A percentile compares a stretch with the other conserved stretches of the same genome.
These are phyloP conservation scores for Platichthys stellatus DNA, from an alignment of 2,113 vertebrate species.

Conservation along the genomic window DNA sequence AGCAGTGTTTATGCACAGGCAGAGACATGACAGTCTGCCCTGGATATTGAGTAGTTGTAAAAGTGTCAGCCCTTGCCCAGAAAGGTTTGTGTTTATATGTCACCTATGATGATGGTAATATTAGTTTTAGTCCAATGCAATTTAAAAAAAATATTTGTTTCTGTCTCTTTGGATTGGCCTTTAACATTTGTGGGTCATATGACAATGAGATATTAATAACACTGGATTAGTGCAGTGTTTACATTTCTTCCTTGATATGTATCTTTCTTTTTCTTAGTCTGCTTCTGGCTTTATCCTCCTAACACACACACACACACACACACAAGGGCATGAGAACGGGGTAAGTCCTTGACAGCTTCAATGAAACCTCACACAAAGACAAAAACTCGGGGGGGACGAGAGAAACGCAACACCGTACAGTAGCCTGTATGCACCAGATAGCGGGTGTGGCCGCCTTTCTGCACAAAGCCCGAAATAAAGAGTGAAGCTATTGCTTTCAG, in stretches of 20 bases:
- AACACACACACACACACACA: slow-evolving; percentile 16
- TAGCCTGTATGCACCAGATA: slow-evolving; percentile 77
- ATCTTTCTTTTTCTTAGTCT: slow-evolving; percentile 50
- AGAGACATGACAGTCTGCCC: slow-evolving; percentile 67
- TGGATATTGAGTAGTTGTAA: slow-evolving; percentile 54
- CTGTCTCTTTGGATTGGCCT: slow-evolving; percentile 38
- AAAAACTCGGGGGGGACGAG: slow-evolving; percentile 64
- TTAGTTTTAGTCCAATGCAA: slow-evolving; percentile 46
- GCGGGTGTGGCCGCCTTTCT: slow-evolving; percentile 75
- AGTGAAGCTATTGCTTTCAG: slow-evolving; percentile 80
- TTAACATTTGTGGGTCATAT: slow-evolving; percentile 57
- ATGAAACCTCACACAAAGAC: slow-evolving; percentile 76
- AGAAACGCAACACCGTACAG: slow-evolving; percentile 82
- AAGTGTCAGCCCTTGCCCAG: slow-evolving; percentile 63
- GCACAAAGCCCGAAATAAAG: slow-evolving; percentile 80
- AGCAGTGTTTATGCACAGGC: slow-evolving; percentile 73
- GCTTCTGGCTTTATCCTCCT: slow-evolving; percentile 31
- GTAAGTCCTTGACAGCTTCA: slow-evolving; percentile 77
- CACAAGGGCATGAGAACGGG: slow-evolving; percentile 75
- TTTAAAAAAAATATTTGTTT: slow-evolving; percentile 44
- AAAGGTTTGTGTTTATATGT: slow-evolving; percentile 74
- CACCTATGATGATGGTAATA: slow-evolving; percentile 58
- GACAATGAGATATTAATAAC: slow-evolving; percentile 64
- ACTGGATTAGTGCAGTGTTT: slow-evolving; percentile 61
- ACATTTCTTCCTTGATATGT: slow-evolving; percentile 50